These are phyloP conservation scores for Pseudococcus jackbeardsleyi DNA, from an alignment of 2,888 invertebrate genomes.

Conservation along the genomic window DNA sequence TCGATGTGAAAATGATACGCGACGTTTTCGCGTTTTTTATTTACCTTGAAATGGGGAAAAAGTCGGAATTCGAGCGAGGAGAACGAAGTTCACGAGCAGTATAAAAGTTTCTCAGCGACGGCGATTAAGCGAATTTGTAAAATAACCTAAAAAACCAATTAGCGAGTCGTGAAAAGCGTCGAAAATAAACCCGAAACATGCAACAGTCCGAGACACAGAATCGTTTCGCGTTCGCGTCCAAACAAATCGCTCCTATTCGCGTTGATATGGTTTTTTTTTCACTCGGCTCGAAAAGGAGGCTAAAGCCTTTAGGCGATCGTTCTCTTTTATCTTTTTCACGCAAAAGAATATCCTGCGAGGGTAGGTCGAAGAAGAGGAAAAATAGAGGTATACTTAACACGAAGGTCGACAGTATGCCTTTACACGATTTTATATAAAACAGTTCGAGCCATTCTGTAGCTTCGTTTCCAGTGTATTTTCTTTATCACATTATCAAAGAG, in stretches of 20 bases:
- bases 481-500: constrained; percentile 40
- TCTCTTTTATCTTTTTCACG: constrained; percentile 44
- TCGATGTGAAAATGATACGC: background rate
- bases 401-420: constrained; percentile 38
- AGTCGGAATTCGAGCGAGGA: background rate
- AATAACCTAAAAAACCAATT: constrained; percentile 28
- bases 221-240: background rate
- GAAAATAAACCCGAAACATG: constrained; percentile 13
- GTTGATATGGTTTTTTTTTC: background rate
- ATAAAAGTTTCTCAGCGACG: background rate
- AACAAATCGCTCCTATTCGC: constrained; percentile 7
- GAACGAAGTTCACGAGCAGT: background rate
- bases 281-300: background rate
- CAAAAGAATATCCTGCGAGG: background rate
- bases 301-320: constrained; percentile 36
- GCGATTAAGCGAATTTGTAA: constrained; percentile 19
- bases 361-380: background rate
- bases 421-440: constrained; percentile 40
- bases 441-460: background rate
- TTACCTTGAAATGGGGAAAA: background rate
- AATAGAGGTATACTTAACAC: constrained; percentile 16
- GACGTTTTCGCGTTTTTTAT: background rate
- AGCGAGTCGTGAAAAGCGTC: background rate
- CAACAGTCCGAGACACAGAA: constrained; percentile 11
- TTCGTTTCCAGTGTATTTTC: background rate